A percentile compares a stretch with the other conserved stretches of the same genome.
Conservation (phyloP, 2,888 invertebrate genomes). For the Galeopsomyia nigrocyanea region DNA sequence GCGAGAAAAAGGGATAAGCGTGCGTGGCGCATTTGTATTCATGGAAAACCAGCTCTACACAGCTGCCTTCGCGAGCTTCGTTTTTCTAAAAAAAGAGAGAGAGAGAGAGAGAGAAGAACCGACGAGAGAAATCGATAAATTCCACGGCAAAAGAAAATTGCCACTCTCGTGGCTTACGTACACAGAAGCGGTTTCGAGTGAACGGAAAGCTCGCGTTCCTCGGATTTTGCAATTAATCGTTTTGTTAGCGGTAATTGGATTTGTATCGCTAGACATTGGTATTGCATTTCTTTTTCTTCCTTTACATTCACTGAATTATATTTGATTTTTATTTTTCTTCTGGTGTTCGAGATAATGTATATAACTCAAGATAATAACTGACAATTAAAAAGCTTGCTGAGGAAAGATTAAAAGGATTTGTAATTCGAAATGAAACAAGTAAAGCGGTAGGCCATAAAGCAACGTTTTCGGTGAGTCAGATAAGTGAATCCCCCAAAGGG, state of each 20-base stretch:
- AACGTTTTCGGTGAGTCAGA: slow-evolving; percentile 10
- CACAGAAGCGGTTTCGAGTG: slow-evolving; percentile 30
- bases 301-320: no score
- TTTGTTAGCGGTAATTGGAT: slow-evolving; percentile 24
- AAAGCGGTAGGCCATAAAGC: slow-evolving; percentile 14
- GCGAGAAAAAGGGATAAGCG: slow-evolving; percentile 24
- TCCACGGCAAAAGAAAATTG: slow-evolving; percentile 26
- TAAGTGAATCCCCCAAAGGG: slow-evolving; percentile 33
- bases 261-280: background rate
- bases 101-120: background rate
- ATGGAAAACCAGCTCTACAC: slow-evolving; percentile 52
- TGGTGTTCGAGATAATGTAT: background rate
- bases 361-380: no score
- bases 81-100: slow-evolving; percentile 11
- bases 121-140: slow-evolving; percentile 37
- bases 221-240: slow-evolving; percentile 23
- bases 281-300: no score
- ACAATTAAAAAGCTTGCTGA: background rate
- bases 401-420: background rate
- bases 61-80: background rate
- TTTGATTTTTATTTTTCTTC: no score
- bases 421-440: background rate
- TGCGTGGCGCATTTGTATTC: slow-evolving; percentile 56
- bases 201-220: background rate
- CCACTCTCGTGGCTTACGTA: slow-evolving; percentile 31